Percentiles rank a stretch among this genome's conserved stretches.
Evolutionary conservation across 2,113 vertebrate species (phyloP).

Genomic region (Gorsachius goisagi): DNA sequence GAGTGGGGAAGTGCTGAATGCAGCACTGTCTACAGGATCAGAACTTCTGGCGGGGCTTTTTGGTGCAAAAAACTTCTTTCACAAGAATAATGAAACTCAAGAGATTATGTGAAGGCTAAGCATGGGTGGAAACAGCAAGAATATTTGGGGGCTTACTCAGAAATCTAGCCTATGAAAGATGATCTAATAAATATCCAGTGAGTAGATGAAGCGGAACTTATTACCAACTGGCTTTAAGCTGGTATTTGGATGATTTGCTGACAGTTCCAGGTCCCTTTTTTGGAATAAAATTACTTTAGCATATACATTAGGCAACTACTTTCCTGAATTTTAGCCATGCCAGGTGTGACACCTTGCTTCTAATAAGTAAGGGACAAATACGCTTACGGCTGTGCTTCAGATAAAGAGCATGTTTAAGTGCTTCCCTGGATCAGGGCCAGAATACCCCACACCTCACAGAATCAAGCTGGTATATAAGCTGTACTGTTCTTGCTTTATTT

Average conservation of each 20-base stretch:
- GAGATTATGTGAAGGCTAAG: background rate
- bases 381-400: background rate
- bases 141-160: background rate
- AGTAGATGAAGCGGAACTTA: background rate
- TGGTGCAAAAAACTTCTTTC: background rate
- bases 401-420: background rate
- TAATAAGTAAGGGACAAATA: background rate
- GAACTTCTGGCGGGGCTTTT: background rate
- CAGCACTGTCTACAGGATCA: background rate
- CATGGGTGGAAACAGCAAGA: background rate
- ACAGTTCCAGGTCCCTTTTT: background rate
- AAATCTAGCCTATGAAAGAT: background rate
- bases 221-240: background rate
- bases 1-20: background rate
- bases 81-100: background rate
- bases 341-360: background rate
- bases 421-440: background rate
- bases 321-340: background rate
- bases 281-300: background rate
- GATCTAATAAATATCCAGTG: background rate
- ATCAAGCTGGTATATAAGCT: background rate
- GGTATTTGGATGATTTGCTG: background rate
- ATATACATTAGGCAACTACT: background rate
- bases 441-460: rapidly evolving
- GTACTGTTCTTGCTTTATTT: background rate